These are phyloP conservation scores for Thecocarcelia acutangulata DNA, from an alignment of 2,888 invertebrate species.

Conservation along the genomic window DNA sequence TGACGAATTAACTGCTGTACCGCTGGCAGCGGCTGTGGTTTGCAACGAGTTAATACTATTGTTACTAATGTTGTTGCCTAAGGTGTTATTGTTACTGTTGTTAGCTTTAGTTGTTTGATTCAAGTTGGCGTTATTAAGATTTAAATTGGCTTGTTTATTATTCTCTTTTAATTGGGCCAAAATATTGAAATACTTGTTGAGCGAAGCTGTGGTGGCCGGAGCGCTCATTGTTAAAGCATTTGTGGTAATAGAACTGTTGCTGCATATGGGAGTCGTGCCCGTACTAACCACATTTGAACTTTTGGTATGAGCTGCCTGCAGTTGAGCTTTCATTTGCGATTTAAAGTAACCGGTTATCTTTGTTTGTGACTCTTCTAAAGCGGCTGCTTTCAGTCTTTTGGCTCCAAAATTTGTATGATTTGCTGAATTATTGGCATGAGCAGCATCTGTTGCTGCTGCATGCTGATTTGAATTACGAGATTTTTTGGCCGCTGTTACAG, in stretches of 20 bases:
- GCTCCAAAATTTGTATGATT: slow-evolving; percentile 54
- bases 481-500: slow-evolving; percentile 73
- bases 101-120: slow-evolving; percentile 10
- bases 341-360: slow-evolving; percentile 92
- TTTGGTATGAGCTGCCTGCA: slow-evolving; percentile 81
- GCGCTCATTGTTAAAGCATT: slow-evolving; percentile 76
- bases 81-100: slow-evolving; percentile 24
- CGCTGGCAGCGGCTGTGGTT: slow-evolving; percentile 32
- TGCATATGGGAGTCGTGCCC: slow-evolving; percentile 13
- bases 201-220: slow-evolving; percentile 77
- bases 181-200: slow-evolving; percentile 80
- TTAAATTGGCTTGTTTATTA: slow-evolving; percentile 51
- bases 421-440: slow-evolving; percentile 22
- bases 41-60: slow-evolving; percentile 5
- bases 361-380: slow-evolving; percentile 84
- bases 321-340: slow-evolving; percentile 88
- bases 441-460: slow-evolving; percentile 24
- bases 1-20: slow-evolving; percentile 37
- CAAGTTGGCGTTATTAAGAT: not conserved
- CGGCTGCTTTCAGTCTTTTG: slow-evolving; percentile 80
- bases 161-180: slow-evolving; percentile 78
- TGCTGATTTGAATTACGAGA: slow-evolving; percentile 72
- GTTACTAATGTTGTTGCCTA: slow-evolving; percentile 10
- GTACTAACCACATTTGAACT: slow-evolving; percentile 41
- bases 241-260: slow-evolving; percentile 67